Evolutionary conservation across 2,797 vertebrate genomes (phyloP), one percentile per base, ranked within the genome.

Genomic region (Pseudotriccus pelzelni): DNA sequence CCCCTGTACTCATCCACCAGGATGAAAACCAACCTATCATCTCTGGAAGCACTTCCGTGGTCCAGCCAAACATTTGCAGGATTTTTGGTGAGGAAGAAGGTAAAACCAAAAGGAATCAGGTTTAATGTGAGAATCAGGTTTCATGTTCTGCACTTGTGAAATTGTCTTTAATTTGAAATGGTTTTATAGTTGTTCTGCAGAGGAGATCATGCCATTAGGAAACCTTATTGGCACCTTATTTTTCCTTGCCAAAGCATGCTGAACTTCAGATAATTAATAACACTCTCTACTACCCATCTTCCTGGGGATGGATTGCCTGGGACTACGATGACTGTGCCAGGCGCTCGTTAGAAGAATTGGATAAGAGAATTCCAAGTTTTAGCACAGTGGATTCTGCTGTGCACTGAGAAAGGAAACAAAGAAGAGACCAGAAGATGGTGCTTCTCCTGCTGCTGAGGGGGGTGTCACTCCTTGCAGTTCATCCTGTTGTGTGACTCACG

Each of bases 361-460:
- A 12, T 73, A 77, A 75, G 47, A 52, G 3, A 76, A 47, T 43
- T 60, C 18, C 18, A 12, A 43, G 19, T 27, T 77, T 60, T 28
- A 70, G 6, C 25, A 13, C 0, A 0, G 9, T 63, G 25, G 10
- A 53, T 53, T 84, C 77, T 1, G n/a, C n/a, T 1, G 4, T 12
- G 24, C 11, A 3, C 15, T 41, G 52, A 21, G 23, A 68, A 27
- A 70, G 47, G 15, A 52, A 10, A 18, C 19, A 34, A 46, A 56
- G 58, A 34, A 68, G 14, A 30, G 32, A 43, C 32, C 27, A 59
- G 41, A 62, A 63, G 25, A 37, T 62, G 36, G 12, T 34, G 20
- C 4, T 49, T 58, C 34, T 60, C 3, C 24, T 27, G 21, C 28
- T 73, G 46, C 30, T 75, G 44, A 56, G 17, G 39, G 43, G 62